Evolutionary conservation across 1,140 invertebrate genomes (phyloP).

Genomic region (Ceratina calcarata): DNA sequence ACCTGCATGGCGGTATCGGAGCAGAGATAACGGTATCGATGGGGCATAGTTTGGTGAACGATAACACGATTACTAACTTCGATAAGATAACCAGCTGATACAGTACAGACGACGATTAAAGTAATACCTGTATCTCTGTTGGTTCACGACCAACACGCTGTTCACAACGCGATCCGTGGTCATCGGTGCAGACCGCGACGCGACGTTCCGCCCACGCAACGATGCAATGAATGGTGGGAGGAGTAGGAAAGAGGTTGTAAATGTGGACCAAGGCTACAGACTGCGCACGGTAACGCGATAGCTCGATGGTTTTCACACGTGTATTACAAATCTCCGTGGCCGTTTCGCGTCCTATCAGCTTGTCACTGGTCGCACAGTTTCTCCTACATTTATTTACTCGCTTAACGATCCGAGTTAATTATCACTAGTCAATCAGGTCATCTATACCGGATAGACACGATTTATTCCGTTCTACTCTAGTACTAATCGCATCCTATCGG

Average conservation of each 20-base stretch:
- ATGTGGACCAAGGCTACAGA: slow-evolving; percentile 71
- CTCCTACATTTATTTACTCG: background rate
- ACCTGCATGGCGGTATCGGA: background rate
- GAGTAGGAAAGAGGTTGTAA: slow-evolving; percentile 57
- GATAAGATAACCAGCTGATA: slow-evolving; percentile 5
- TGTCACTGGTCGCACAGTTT: background rate
- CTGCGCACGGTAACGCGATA: slow-evolving; percentile 65
- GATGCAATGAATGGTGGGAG: slow-evolving; percentile 27
- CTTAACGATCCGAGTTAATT: background rate
- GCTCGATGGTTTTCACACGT: slow-evolving; percentile 40
- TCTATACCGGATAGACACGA: too few relatives aligned
- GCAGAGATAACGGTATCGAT: background rate
- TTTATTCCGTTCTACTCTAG: background rate
- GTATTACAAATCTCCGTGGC: slow-evolving; percentile 34
- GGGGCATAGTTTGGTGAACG: background rate
- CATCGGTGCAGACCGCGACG: background rate
- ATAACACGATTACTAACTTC: background rate
- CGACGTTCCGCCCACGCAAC: slow-evolving; percentile 24
- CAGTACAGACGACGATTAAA: slow-evolving; percentile 12
- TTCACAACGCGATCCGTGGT: slow-evolving; percentile 1
- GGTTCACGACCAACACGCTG: too few relatives aligned
- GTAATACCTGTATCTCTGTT: background rate
- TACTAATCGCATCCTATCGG: background rate
- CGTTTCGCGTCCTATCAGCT: background rate
- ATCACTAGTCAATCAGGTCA: too few relatives aligned